Conservation (phyloP, 2,113 vertebrate genomes). For the Mesembrinibis cayennensis region DNA sequence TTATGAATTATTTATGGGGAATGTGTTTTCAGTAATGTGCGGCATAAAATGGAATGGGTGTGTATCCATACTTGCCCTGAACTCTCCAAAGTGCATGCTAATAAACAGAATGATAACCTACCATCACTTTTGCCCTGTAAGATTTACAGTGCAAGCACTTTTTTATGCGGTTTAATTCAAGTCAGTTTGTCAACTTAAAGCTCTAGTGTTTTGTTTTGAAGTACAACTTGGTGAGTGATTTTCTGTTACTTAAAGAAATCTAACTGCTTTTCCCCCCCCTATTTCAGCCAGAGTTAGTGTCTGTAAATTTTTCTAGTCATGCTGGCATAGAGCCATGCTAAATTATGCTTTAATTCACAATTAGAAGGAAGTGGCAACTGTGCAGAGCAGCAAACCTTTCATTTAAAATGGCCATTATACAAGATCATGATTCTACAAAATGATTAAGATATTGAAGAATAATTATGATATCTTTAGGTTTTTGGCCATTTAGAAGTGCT, state of each 20-base stretch:
- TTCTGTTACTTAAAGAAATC: conserved; percentile 33
- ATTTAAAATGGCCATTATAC: conserved; percentile 51
- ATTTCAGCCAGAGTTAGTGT: conserved; percentile 12
- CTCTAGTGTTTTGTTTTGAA: conserved; percentile 44
- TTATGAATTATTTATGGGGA: conserved; percentile 71
- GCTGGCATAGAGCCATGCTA: conserved; percentile 19
- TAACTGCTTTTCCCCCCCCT: not conserved
- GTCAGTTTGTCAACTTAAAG: conserved; percentile 42
- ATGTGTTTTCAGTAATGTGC: conserved; percentile 62
- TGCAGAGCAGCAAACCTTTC: conserved; percentile 63
- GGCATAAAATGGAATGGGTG: conserved; percentile 66
- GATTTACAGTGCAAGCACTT: conserved; percentile 62
- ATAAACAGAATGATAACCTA: conserved; percentile 59
- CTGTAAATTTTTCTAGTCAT: conserved; percentile 56
- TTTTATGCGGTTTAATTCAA: conserved; percentile 58
- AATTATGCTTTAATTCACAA: conserved; percentile 71
- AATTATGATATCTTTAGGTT: conserved; percentile 46
- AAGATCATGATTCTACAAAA: conserved; percentile 51
- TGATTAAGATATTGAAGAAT: conserved; percentile 66
- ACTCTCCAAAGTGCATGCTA: conserved; percentile 66
- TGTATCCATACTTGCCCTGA: conserved; percentile 54
- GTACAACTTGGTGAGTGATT: conserved; percentile 2
- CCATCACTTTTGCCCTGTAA: conserved; percentile 32
- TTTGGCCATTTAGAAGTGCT: conserved; percentile 31
- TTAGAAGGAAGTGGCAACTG: conserved; percentile 64